phyloP scores from a whole-genome alignment of 2,888 invertebrate genomes.

The Unio delphinus region DNA sequence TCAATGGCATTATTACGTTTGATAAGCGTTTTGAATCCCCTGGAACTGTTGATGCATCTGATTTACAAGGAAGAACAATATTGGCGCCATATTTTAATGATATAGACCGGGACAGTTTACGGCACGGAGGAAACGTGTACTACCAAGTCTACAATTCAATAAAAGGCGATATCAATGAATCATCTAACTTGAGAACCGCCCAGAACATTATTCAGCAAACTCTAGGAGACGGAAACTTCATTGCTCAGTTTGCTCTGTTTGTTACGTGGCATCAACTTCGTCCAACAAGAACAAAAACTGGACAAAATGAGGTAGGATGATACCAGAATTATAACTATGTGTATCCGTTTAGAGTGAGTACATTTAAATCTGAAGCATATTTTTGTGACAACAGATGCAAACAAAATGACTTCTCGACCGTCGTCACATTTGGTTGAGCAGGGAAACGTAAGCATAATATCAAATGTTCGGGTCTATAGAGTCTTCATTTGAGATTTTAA shows the following conservation, averaged over 20 bases:
- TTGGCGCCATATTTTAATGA: constrained; percentile 8
- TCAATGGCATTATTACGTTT: constrained; percentile 3
- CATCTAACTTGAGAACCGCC: background rate
- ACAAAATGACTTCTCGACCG: too few relatives aligned
- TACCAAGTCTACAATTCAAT: background rate
- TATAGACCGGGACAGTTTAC: background rate
- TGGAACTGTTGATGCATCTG: background rate
- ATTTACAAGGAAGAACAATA: background rate
- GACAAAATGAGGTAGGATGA: background rate
- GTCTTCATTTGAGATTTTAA: too few relatives aligned
- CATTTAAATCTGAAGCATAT: background rate
- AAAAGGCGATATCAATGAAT: background rate
- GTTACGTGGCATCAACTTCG: too few relatives aligned
- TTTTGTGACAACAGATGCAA: too few relatives aligned
- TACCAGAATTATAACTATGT: background rate
- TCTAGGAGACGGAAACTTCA: too few relatives aligned
- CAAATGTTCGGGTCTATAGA: too few relatives aligned
- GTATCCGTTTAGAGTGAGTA: too few relatives aligned
- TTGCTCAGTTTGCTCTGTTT: too few relatives aligned
- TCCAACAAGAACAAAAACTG: constrained; percentile 1
- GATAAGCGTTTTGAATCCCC: background rate
- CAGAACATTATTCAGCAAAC: too few relatives aligned
- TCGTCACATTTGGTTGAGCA: too few relatives aligned
- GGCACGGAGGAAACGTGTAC: background rate
- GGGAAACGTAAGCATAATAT: too few relatives aligned